Percentiles rank a stretch among this genome's conserved stretches.
Evolutionary conservation across 2,888 invertebrate species (phyloP).

Genomic region (Exephanes ischioxanthus): DNA sequence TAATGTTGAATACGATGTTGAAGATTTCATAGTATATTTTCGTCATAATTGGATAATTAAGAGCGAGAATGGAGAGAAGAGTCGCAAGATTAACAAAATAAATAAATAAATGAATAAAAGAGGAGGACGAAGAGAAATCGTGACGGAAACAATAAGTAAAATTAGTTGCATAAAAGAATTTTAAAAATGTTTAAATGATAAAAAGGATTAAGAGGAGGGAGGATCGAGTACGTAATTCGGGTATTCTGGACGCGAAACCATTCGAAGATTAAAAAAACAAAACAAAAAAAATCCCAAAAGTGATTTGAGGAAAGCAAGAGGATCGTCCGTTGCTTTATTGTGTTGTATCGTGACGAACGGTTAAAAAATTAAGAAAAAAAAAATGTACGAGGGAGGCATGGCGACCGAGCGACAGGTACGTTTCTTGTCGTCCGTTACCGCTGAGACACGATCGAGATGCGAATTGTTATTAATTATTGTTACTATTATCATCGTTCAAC

Average conservation of each 20-base stretch:
- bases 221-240: constrained; percentile 27
- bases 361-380: constrained; percentile 59
- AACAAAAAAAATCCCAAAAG: constrained; percentile 45
- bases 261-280: not conserved
- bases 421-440: constrained; percentile 57
- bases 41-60: constrained; percentile 66
- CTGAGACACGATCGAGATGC: constrained; percentile 45
- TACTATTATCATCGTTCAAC: constrained; percentile 33
- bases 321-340: constrained; percentile 29
- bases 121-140: constrained; percentile 33
- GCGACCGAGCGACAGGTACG: constrained; percentile 83
- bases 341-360: constrained; percentile 45
- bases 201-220: not conserved
- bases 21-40: constrained; percentile 81
- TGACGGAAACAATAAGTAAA: constrained; percentile 65
- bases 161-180: constrained; percentile 38
- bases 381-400: constrained; percentile 84
- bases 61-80: constrained; percentile 26
- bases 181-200: not conserved
- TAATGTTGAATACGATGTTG: constrained; percentile 72
- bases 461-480: constrained; percentile 41
- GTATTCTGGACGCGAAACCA: constrained; percentile 18
- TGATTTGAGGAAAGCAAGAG: constrained; percentile 21
- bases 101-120: not conserved
- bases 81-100: constrained; percentile 14